phyloP scores from a whole-genome alignment of 2,113 vertebrate species.

The Salvelinus namaycush region DNA sequence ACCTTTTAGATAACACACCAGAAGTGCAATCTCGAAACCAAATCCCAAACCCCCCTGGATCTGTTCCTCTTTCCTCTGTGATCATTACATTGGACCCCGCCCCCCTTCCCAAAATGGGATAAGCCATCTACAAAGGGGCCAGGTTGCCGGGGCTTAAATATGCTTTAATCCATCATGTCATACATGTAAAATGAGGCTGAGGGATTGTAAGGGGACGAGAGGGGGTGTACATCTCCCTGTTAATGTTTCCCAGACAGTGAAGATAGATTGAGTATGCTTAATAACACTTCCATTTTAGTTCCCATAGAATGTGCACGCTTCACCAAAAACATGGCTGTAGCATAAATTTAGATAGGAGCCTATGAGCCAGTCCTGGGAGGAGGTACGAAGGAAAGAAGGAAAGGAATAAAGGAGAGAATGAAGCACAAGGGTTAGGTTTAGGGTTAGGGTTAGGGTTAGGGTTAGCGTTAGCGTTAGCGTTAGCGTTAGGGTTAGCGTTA shows the following conservation, averaged over 20 bases:
- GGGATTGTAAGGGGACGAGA: background rate
- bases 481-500: too few relatives aligned
- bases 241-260: slow-evolving; percentile 10
- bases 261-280: background rate
- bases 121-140: slow-evolving; percentile 10
- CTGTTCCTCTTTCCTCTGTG: background rate
- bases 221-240: background rate
- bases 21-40: background rate
- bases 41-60: background rate
- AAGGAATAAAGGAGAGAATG: background rate
- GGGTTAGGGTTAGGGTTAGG: too few relatives aligned
- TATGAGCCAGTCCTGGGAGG: background rate
- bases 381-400: slow-evolving; percentile 48
- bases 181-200: slow-evolving; percentile 18
- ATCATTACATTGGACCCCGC: slow-evolving; percentile 11
- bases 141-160: background rate
- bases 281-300: background rate
- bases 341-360: background rate
- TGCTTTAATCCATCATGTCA: slow-evolving; percentile 28
- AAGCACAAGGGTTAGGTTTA: background rate
- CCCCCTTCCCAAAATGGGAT: background rate
- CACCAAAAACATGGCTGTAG: background rate
- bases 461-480: too few relatives aligned
- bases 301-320: background rate
- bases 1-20: slow-evolving; percentile 1